These are phyloP conservation scores for Dendrocopos noguchii DNA, from an alignment of 2,113 vertebrate genomes.

Conservation along the genomic window DNA sequence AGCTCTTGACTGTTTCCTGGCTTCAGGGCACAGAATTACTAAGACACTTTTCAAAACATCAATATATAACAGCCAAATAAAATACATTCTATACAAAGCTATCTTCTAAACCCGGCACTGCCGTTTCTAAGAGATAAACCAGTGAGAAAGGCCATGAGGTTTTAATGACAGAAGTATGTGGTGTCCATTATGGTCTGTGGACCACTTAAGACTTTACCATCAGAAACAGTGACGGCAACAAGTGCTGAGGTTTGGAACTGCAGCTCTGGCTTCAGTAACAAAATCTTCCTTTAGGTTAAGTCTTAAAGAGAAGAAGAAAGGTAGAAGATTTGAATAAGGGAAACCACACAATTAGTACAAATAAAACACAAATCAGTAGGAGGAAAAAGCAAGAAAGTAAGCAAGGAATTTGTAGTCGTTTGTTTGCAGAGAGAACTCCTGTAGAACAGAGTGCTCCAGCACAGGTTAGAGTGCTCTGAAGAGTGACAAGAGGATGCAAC, in stretches of 20 bases:
- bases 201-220: not conserved
- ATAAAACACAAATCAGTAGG: not conserved
- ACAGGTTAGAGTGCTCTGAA: not conserved
- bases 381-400: not conserved
- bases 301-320: not conserved
- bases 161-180: accelerated
- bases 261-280: not conserved
- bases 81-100: not conserved
- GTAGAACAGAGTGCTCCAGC: not conserved
- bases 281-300: not conserved
- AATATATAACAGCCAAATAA: not conserved
- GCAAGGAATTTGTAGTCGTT: too few relatives aligned
- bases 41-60: not conserved
- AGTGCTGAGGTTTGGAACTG: not conserved
- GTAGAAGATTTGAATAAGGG: not conserved
- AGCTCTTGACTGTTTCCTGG: not conserved
- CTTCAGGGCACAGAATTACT: not conserved
- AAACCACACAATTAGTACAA: not conserved
- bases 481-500: not conserved
- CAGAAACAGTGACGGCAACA: not conserved
- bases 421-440: not conserved
- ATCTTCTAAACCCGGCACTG: not conserved
- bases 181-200: not conserved
- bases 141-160: not conserved
- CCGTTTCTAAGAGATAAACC: not conserved